These are phyloP conservation scores for Kryptopterus vitreolus DNA, from an alignment of 2,797 vertebrate genomes.

Conservation along the genomic window DNA sequence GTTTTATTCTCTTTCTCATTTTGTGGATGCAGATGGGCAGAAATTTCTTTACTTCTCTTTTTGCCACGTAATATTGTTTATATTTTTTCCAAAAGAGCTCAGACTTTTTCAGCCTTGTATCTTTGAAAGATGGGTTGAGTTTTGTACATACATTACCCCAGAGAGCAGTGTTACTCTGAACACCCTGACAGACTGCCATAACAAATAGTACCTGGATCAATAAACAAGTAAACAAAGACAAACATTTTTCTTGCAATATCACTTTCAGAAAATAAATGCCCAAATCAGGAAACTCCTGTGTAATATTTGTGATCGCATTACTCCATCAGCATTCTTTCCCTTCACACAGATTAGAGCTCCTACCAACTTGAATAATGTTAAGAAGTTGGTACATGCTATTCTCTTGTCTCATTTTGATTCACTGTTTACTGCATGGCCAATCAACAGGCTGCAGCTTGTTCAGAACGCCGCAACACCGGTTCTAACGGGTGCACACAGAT, in stretches of 20 bases:
- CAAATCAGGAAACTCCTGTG: background rate
- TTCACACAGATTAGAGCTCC: background rate
- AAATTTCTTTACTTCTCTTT: no score
- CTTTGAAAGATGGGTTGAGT: background rate
- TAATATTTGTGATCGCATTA: background rate
- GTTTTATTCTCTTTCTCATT: background rate
- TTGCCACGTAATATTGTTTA: background rate
- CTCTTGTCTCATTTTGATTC: background rate
- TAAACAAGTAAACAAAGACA: background rate
- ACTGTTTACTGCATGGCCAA: background rate
- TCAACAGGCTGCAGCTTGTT: constrained; percentile 1
- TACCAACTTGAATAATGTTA: background rate
- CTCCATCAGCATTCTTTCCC: background rate
- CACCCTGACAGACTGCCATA: background rate
- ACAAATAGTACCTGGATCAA: background rate
- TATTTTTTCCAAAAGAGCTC: background rate
- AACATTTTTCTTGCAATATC: background rate
- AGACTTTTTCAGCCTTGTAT: background rate
- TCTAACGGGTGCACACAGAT: background rate
- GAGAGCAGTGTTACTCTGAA: background rate
- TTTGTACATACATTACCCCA: background rate
- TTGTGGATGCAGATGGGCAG: background rate
- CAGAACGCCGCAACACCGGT: background rate
- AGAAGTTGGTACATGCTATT: constrained; percentile 3
- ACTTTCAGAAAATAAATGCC: background rate